phyloP scores from a whole-genome alignment of 2,113 vertebrate species.

The Mirounga angustirostris region DNA sequence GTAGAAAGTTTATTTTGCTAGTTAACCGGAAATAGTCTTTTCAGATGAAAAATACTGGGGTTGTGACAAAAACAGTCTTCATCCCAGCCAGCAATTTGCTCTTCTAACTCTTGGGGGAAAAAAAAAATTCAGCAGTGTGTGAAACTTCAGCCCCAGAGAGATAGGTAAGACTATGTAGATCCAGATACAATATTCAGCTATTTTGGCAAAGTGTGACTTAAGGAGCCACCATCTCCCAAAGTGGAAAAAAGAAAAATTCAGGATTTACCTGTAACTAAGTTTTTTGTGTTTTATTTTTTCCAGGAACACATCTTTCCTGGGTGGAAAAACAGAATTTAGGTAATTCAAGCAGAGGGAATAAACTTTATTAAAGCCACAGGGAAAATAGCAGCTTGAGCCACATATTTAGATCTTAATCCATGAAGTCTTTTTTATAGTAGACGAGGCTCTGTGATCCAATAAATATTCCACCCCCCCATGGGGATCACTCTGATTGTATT shows the following conservation, averaged over 20 bases:
- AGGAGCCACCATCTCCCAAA: not conserved
- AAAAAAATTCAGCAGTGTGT: not conserved
- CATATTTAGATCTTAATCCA: slow-evolving; percentile 28
- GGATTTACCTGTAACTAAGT: not conserved
- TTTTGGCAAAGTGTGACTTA: not conserved
- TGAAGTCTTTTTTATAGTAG: not conserved
- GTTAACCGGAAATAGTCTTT: not conserved
- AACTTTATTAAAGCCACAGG: not conserved
- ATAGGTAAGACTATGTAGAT: not conserved
- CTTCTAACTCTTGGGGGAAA: not conserved
- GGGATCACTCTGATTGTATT: not conserved
- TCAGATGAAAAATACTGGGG: not conserved
- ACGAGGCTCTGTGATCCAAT: not conserved
- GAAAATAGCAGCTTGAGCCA: not conserved
- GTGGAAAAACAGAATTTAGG: not conserved
- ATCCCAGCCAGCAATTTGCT: not conserved
- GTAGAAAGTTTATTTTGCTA: not conserved
- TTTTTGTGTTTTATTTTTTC: not conserved
- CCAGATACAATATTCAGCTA: not conserved
- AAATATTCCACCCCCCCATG: not conserved
- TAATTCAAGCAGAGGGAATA: slow-evolving; percentile 26
- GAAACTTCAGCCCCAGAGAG: not conserved
- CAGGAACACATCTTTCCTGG: not conserved
- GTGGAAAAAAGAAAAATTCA: not conserved
- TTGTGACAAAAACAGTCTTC: not conserved